These are phyloP conservation scores for Drosophila nr. perissopoda DNA, from an alignment of 2,888 invertebrate species.

Conservation along the genomic window DNA sequence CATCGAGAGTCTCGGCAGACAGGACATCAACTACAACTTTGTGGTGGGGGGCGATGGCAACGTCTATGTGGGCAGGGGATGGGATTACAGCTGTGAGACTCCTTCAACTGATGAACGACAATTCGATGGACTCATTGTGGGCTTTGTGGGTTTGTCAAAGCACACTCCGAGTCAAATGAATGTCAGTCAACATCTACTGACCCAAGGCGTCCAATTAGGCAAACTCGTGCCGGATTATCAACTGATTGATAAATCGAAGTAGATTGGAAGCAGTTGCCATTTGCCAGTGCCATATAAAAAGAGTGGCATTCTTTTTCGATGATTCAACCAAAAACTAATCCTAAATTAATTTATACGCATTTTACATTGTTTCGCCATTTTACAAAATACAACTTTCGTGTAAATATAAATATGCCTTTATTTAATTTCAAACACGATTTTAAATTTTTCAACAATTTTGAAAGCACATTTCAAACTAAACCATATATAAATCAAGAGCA, in stretches of 20 bases:
- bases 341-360: slow-evolving; percentile 1
- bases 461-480: slow-evolving; percentile 52
- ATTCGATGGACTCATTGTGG: slow-evolving; percentile 87
- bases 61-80: slow-evolving; percentile 90
- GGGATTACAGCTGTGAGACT: slow-evolving; percentile 88
- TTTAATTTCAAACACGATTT: slow-evolving; percentile 49
- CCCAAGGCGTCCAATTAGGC: slow-evolving; percentile 87
- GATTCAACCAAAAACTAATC: slow-evolving; percentile 19
- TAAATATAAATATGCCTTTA: slow-evolving; percentile 70
- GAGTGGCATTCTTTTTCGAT: not conserved
- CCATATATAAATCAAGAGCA: slow-evolving; percentile 63
- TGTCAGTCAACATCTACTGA: slow-evolving; percentile 87
- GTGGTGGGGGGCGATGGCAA: slow-evolving; percentile 91
- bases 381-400: slow-evolving; percentile 1
- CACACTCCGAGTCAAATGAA: slow-evolving; percentile 85
- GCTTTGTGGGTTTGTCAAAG: slow-evolving; percentile 88
- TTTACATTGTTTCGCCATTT: slow-evolving; percentile 57
- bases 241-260: slow-evolving; percentile 88
- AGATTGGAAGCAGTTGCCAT: slow-evolving; percentile 65
- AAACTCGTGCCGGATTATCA: slow-evolving; percentile 88
- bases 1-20: slow-evolving; percentile 87
- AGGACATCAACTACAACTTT: slow-evolving; percentile 91
- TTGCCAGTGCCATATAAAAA: slow-evolving; percentile 5
- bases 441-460: slow-evolving; percentile 47
- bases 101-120: slow-evolving; percentile 68